phyloP scores from a whole-genome alignment of 2,888 invertebrate genomes.

The Carpatolechia fugitivella region DNA sequence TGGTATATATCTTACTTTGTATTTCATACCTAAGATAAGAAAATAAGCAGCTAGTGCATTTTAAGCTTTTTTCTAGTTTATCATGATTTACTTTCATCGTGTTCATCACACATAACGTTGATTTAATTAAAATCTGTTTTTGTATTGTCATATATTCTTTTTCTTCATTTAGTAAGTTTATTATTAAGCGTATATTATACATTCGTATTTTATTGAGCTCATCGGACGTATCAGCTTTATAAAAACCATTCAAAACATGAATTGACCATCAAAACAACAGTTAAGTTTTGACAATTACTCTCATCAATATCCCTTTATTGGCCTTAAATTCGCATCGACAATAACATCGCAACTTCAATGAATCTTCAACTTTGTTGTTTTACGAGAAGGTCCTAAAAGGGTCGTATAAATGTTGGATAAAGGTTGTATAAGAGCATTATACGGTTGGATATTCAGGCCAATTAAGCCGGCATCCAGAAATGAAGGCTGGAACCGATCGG shows the following conservation, averaged over 20 bases:
- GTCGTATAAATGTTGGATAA: background rate
- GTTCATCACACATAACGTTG: too few species aligned
- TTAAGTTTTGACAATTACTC: constrained; percentile 37
- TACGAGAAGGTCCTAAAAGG: constrained; percentile 2
- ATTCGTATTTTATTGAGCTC: background rate
- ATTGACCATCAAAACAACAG: constrained; percentile 29
- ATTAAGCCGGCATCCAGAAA: constrained; percentile 50
- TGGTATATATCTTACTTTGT: too few species aligned
- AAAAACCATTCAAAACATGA: constrained; percentile 22
- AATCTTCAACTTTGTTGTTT: constrained; percentile 7
- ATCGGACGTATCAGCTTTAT: background rate
- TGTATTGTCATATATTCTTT: too few species aligned
- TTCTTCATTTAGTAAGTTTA: too few species aligned
- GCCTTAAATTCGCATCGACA: background rate
- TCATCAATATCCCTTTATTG: constrained; percentile 20
- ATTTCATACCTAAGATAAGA: too few species aligned
- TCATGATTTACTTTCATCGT: too few species aligned
- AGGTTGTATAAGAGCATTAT: constrained; percentile 30
- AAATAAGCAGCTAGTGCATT: too few species aligned
- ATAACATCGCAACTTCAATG: background rate
- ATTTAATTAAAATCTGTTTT: too few species aligned
- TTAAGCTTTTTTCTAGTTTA: too few species aligned
- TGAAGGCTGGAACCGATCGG: constrained; percentile 47
- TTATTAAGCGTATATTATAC: too few species aligned
- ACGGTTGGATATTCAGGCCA: constrained; percentile 45